These are phyloP conservation scores for Malacoctenus gilli DNA, from an alignment of 2,797 vertebrate genomes.

Conservation along the genomic window DNA sequence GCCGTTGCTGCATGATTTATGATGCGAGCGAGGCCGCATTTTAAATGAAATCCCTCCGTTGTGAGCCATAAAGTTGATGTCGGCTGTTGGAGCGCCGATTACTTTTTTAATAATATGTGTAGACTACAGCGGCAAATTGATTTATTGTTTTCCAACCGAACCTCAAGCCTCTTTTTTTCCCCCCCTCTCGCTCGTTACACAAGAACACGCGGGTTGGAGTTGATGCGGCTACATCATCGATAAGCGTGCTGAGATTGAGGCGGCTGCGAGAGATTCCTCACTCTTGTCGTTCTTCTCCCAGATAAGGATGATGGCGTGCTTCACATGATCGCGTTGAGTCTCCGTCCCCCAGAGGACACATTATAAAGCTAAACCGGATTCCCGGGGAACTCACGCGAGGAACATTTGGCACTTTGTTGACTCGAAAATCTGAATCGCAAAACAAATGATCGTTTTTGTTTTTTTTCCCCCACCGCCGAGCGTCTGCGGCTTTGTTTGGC, in stretches of 20 bases:
- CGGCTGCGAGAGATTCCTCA: constrained; percentile 4
- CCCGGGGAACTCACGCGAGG: constrained; percentile 7
- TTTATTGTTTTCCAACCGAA: not conserved
- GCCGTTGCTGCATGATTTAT: constrained; percentile 46
- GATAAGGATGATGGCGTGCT: constrained; percentile 3
- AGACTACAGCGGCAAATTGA: not conserved
- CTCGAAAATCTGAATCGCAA: constrained; percentile 1
- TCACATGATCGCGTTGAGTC: constrained; percentile 10
- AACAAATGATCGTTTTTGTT: constrained; percentile 7
- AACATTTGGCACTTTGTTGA: not conserved
- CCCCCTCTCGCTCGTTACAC: not conserved
- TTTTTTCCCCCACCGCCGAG: too few relatives aligned
- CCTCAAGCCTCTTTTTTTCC: not conserved
- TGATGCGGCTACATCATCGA: too few relatives aligned
- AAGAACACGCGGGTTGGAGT: not conserved
- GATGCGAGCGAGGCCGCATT: constrained; percentile 1
- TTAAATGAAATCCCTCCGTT: constrained; percentile 11
- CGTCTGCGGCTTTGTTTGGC: not conserved
- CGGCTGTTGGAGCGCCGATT: constrained; percentile 11
- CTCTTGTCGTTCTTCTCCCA: too few relatives aligned
- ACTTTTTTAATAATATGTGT: not conserved
- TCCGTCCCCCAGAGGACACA: constrained; percentile 11
- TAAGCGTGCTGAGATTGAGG: not conserved
- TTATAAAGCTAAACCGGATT: constrained; percentile 13
- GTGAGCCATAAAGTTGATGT: constrained; percentile 15